Conservation (phyloP, 2,113 vertebrate genomes). For the Neotoma lepida region DNA sequence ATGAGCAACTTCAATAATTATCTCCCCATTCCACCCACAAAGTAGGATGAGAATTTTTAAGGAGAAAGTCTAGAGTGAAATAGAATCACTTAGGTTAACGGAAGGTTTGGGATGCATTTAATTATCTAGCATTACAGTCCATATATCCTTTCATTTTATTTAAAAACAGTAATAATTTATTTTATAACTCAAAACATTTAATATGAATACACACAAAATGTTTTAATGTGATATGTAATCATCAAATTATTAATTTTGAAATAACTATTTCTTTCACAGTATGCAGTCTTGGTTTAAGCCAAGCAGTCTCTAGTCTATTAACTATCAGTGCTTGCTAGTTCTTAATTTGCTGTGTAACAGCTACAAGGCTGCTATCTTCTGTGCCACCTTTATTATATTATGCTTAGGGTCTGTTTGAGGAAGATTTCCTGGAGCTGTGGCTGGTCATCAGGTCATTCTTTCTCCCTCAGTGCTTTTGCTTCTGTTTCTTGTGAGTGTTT, state of each 20-base stretch:
- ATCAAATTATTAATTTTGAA: slow-evolving; percentile 20
- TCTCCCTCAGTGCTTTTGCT: slow-evolving; percentile 10
- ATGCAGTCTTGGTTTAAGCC: neutral
- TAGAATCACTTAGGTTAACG: neutral
- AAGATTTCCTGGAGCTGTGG: slow-evolving; percentile 36
- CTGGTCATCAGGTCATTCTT: neutral
- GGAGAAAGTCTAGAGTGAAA: neutral
- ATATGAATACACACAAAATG: neutral
- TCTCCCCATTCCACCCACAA: neutral
- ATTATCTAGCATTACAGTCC: neutral
- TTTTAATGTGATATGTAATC: neutral
- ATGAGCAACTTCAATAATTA: slow-evolving; percentile 19
- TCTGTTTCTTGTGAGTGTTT: slow-evolving; percentile 69
- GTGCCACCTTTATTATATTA: neutral
- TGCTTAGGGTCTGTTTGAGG: slow-evolving; percentile 7
- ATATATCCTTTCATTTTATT: slow-evolving; percentile 10
- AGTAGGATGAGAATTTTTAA: neutral
- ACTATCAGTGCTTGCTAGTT: slow-evolving; percentile 19
- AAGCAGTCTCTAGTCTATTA: slow-evolving; percentile 24
- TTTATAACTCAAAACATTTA: neutral
- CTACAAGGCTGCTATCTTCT: neutral
- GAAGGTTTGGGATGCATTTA: neutral
- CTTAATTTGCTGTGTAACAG: neutral
- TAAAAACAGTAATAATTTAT: slow-evolving; percentile 1
- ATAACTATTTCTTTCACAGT: slow-evolving; percentile 2